Conservation (phyloP, 2,888 invertebrate genomes). For the Tigriopus californicus region DNA sequence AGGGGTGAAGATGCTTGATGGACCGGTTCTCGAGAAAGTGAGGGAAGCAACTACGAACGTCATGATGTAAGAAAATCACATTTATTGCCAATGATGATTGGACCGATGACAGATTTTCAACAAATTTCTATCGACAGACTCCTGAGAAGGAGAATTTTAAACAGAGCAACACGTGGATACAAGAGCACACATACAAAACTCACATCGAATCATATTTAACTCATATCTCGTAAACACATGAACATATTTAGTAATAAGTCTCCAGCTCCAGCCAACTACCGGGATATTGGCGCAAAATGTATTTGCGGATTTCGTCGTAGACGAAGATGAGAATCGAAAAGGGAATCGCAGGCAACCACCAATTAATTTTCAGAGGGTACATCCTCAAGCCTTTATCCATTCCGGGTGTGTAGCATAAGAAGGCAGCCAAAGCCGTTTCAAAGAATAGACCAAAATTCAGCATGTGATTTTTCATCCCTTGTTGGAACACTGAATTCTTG, state of each 20-base stretch:
- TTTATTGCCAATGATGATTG: no score
- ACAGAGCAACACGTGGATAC: no score
- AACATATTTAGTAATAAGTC: constrained; percentile 49
- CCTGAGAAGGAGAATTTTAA: no score
- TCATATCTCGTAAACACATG: background rate
- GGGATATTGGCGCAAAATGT: constrained; percentile 64
- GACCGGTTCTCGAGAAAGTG: no score
- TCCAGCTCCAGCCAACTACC: constrained; percentile 98
- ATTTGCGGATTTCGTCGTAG: constrained; percentile 52
- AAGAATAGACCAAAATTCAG: constrained; percentile 86
- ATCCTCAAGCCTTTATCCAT: constrained; percentile 94
- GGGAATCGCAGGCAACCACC: constrained; percentile 51
- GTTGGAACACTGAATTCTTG: constrained; percentile 85
- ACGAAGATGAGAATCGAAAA: constrained; percentile 52
- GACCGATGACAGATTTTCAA: no score
- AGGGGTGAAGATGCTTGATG: no score
- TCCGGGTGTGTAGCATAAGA: constrained; percentile 90
- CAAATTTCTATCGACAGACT: no score
- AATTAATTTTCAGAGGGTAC: constrained; percentile 73
- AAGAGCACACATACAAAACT: no score
- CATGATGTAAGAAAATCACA: no score
- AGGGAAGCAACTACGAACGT: no score
- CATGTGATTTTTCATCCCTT: constrained; percentile 94
- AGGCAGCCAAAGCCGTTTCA: constrained; percentile 82
- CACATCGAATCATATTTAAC: background rate